Percentiles rank a stretch among this genome's conserved stretches.
Conservation (phyloP, 1,140 invertebrate species). For the Phenacoccus solenopsis region DNA sequence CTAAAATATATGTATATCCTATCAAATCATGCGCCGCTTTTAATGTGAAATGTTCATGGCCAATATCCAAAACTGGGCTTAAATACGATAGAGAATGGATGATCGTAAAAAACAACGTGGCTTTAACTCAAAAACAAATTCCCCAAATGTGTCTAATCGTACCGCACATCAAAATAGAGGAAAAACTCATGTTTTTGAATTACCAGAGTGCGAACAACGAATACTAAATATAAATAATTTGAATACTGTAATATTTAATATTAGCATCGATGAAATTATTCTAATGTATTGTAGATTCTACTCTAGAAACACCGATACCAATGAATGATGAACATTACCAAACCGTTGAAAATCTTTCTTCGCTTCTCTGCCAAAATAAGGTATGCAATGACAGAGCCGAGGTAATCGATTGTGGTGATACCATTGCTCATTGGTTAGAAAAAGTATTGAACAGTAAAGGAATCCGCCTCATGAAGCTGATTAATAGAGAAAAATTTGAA, state of each 20-base stretch:
- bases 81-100: conserved; percentile 86
- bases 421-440: conserved; percentile 62
- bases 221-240: no score
- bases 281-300: not conserved
- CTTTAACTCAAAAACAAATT: conserved; percentile 77
- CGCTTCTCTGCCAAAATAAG: conserved; percentile 51
- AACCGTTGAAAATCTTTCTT: not conserved
- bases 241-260: no score
- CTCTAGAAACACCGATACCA: not conserved
- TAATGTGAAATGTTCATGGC: conserved; percentile 38
- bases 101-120: conserved; percentile 64
- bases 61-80: conserved; percentile 48
- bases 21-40: conserved; percentile 85
- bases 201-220: conserved; percentile 51
- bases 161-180: conserved; percentile 53
- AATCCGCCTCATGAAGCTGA: conserved; percentile 55
- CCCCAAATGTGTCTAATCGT: conserved; percentile 65
- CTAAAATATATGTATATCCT: conserved; percentile 73
- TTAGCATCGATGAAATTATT: no score
- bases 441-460: conserved; percentile 47
- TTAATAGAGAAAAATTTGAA: conserved; percentile 33
- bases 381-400: conserved; percentile 71
- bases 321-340: not conserved
- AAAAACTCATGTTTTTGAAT: conserved; percentile 45
- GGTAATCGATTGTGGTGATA: conserved; percentile 69